These are phyloP conservation scores for Vanessa atalanta DNA, from an alignment of 1,140 invertebrate genomes.

Conservation along the genomic window DNA sequence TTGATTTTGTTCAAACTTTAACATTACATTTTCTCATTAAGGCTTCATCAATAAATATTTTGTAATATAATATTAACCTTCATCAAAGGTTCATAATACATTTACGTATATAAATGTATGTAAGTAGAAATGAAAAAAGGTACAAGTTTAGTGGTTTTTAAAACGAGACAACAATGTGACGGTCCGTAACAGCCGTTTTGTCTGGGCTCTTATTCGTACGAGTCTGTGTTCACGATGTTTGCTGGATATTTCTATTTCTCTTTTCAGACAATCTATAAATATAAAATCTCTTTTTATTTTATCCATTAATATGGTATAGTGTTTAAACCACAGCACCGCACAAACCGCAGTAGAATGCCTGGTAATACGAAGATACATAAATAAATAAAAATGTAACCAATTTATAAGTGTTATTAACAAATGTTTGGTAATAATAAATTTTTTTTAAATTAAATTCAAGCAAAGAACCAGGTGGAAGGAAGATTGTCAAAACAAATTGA, in stretches of 20 bases:
- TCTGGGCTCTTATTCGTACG: not conserved
- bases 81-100: no score
- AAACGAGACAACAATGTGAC: slow-evolving; percentile 3
- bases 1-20: no score
- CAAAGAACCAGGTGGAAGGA: not conserved
- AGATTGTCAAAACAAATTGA: not conserved
- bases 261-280: not conserved
- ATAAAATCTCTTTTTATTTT: not conserved
- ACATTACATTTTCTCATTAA: no score
- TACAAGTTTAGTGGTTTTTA: slow-evolving; percentile 1
- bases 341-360: not conserved
- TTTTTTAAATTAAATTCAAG: not conserved
- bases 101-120: no score
- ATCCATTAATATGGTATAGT: not conserved
- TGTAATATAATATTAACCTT: no score
- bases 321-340: not conserved
- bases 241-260: no score
- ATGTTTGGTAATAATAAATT: not conserved
- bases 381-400: no score
- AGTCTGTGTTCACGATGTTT: not conserved
- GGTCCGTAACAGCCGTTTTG: not conserved
- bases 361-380: not conserved
- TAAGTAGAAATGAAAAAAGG: no score
- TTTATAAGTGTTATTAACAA: not conserved
- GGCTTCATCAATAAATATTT: no score